Evolutionary conservation across 2,113 vertebrate species (phyloP).

Genomic region (Mirza zaza): DNA sequence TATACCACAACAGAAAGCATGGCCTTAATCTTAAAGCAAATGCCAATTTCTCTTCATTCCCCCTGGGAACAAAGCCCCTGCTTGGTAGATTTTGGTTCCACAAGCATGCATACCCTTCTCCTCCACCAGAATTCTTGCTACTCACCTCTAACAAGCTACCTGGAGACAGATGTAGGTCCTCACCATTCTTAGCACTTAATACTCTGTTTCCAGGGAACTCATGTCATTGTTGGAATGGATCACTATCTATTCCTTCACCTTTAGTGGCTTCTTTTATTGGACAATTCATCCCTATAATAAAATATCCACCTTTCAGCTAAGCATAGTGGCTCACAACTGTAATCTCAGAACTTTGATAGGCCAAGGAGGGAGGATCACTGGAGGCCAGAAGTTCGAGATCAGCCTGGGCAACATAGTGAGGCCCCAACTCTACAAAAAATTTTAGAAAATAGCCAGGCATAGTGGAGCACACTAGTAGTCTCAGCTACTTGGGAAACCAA

Average conservation of each 20-base stretch:
- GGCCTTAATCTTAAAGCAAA: neutral
- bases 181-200: neutral
- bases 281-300: neutral
- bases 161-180: neutral
- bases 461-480: no score
- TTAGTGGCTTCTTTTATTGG: neutral
- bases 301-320: neutral
- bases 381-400: no score
- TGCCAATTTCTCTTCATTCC: neutral
- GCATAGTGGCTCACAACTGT: no score
- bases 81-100: neutral
- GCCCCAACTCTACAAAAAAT: no score
- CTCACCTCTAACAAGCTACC: neutral
- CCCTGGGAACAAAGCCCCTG: neutral
- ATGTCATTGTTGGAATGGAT: neutral
- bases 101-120: neutral
- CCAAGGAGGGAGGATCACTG: no score
- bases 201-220: neutral
- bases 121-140: neutral
- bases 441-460: no score
- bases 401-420: no score
- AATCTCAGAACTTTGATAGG: no score
- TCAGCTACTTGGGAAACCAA: no score
- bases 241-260: neutral
- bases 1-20: neutral